Percentiles rank a stretch among this genome's conserved stretches.
These are phyloP conservation scores for Lydus trimaculatus DNA, from an alignment of 2,888 invertebrate genomes.

Conservation along the genomic window DNA sequence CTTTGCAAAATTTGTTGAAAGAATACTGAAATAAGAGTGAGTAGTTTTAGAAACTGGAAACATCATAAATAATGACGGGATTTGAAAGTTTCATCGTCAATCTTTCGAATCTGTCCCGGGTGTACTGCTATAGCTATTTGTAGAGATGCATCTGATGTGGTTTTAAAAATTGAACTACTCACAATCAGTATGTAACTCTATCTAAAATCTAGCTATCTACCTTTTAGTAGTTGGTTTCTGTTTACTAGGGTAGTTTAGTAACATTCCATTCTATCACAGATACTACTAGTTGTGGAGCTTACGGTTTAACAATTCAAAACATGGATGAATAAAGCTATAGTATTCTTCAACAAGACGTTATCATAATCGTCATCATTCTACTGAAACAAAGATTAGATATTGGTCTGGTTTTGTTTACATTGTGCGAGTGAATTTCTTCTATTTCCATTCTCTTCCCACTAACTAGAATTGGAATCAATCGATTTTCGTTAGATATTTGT, in stretches of 20 bases:
- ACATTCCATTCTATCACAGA: not conserved
- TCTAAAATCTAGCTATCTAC: not conserved
- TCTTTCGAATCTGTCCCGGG: no score
- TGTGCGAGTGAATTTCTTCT: not conserved
- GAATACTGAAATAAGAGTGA: no score
- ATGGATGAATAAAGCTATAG: no score
- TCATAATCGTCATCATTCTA: not conserved
- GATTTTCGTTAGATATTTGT: constrained; percentile 6
- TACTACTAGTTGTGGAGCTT: no score
- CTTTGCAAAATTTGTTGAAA: no score
- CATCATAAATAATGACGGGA: no score
- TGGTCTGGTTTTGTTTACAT: not conserved
- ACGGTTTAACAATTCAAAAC: no score
- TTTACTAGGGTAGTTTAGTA: not conserved
- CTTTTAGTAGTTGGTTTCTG: no score
- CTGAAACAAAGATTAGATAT: not conserved
- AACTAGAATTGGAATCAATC: not conserved
- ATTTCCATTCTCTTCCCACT: not conserved
- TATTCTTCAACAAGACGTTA: no score
- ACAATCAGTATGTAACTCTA: not conserved
- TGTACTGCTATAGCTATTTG: not conserved
- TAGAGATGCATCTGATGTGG: not conserved
- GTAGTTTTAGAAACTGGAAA: no score
- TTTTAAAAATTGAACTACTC: not conserved
- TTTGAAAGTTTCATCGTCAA: not conserved